Evolutionary conservation across 2,113 vertebrate genomes (phyloP).

Genomic region (Podarcis raffonei): DNA sequence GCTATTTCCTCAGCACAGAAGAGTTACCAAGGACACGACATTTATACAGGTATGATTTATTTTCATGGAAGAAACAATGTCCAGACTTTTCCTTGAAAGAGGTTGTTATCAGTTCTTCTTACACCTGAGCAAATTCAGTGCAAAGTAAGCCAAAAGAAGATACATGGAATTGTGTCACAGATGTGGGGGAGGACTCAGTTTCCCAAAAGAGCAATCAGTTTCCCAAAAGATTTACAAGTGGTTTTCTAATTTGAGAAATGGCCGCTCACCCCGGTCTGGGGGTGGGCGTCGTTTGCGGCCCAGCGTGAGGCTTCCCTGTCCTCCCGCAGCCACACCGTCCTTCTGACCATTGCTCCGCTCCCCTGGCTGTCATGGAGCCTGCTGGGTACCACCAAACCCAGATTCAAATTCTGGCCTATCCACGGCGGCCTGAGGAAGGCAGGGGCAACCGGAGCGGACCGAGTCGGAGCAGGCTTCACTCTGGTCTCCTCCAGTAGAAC

Average conservation of each 20-base stretch:
- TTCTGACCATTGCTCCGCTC: too few species aligned
- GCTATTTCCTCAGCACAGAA: constrained; percentile 96
- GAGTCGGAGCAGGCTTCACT: too few species aligned
- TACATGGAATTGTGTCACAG: neutral
- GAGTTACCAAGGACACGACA: constrained; percentile 89
- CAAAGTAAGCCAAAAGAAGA: neutral
- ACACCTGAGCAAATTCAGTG: neutral
- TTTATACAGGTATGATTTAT: constrained; percentile 86
- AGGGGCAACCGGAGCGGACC: too few species aligned
- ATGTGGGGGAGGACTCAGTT: neutral
- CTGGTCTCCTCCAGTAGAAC: too few species aligned
- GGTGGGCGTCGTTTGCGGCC: too few species aligned
- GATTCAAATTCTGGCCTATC: too few species aligned
- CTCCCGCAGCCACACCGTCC: too few species aligned
- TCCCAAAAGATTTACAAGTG: constrained; percentile 1
- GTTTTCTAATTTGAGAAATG: neutral
- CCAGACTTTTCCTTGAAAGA: rapidly evolving
- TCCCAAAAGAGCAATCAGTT: neutral
- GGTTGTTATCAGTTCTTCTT: neutral
- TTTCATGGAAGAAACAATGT: neutral
- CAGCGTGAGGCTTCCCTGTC: too few species aligned
- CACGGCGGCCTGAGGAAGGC: too few species aligned
- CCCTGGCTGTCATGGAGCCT: too few species aligned
- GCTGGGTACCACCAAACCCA: too few species aligned
- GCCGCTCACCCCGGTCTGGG: too few species aligned